These are phyloP conservation scores for Montipora capricornis DNA, from an alignment of 64 coral and sea anemone species.

Conservation along the genomic window DNA sequence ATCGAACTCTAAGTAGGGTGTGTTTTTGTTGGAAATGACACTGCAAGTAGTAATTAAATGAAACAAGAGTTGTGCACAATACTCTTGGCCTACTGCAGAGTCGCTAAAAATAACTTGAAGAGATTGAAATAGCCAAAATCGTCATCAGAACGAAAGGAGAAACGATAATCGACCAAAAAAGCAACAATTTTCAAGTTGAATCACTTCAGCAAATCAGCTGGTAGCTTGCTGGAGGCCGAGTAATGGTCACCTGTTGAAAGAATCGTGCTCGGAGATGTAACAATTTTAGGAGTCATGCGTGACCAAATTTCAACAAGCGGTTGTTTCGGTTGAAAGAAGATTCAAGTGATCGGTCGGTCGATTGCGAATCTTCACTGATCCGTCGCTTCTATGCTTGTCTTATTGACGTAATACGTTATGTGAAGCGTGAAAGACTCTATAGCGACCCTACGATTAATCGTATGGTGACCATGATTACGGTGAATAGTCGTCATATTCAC, in stretches of 20 bases:
- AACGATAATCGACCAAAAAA: slow-evolving; percentile 21
- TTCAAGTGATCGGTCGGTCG: not conserved
- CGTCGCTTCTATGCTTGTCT: too few relatives aligned
- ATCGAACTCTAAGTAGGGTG: not conserved
- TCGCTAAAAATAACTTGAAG: not conserved
- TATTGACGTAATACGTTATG: not conserved
- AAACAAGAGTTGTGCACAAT: not conserved
- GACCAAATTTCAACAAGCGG: not conserved
- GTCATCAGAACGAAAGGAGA: not conserved
- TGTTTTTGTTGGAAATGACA: not conserved
- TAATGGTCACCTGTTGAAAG: not conserved
- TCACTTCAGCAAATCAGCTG: not conserved
- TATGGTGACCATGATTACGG: not conserved
- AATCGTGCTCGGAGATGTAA: not conserved
- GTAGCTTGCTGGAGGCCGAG: not conserved
- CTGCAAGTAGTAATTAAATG: slow-evolving; percentile 7
- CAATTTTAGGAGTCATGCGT: not conserved
- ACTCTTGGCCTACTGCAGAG: not conserved
- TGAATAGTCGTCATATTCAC: too few relatives aligned
- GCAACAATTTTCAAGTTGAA: slow-evolving; percentile 19
- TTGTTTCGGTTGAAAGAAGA: slow-evolving; percentile 32
- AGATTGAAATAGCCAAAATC: not conserved
- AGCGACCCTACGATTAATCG: not conserved
- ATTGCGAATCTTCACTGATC: not conserved
- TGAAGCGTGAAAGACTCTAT: not conserved